Percentiles rank a stretch among this genome's conserved stretches.
Conservation (phyloP, 2,888 invertebrate genomes). For the Herminia tarsipennalis region DNA sequence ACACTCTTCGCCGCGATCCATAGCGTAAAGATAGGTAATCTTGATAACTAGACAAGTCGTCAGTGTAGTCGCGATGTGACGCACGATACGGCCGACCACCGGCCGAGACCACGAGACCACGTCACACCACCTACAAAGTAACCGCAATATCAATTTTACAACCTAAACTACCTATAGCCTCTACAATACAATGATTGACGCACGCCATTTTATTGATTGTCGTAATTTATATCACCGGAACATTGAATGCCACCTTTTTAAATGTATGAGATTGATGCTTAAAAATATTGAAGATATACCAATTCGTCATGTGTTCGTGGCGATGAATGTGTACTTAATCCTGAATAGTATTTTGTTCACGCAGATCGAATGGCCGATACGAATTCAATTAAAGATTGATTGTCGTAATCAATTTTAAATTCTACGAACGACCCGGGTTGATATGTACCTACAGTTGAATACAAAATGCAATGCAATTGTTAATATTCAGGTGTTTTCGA, state of each 20-base stretch:
- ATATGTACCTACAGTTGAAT: constrained; percentile 46
- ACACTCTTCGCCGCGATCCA: constrained; percentile 8
- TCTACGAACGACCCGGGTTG: constrained; percentile 35
- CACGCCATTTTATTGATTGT: constrained; percentile 51
- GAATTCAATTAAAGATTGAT: constrained; percentile 76
- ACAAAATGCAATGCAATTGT: constrained; percentile 21
- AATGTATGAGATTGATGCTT: constrained; percentile 51
- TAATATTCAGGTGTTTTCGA: no score
- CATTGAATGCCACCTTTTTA: constrained; percentile 50
- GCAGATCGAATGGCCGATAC: constrained; percentile 63
- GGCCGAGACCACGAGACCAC: constrained; percentile 31
- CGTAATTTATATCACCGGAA: constrained; percentile 57
- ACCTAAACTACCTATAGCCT: constrained; percentile 39
- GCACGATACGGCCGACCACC: constrained; percentile 40
- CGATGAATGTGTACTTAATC: constrained; percentile 23
- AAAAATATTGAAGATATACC: constrained; percentile 34
- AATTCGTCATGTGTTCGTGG: constrained; percentile 31
- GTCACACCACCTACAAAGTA: constrained; percentile 33
- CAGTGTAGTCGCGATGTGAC: constrained; percentile 23
- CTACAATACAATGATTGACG: constrained; percentile 50
- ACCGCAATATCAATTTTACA: constrained; percentile 45
- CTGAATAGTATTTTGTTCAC: constrained; percentile 49
- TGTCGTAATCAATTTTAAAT: constrained; percentile 56
- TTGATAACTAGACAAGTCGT: constrained; percentile 47
- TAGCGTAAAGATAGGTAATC: constrained; percentile 53